Evolutionary conservation across 2,888 invertebrate genomes (phyloP).

Genomic region (Chalcosyrphus nemorum): DNA sequence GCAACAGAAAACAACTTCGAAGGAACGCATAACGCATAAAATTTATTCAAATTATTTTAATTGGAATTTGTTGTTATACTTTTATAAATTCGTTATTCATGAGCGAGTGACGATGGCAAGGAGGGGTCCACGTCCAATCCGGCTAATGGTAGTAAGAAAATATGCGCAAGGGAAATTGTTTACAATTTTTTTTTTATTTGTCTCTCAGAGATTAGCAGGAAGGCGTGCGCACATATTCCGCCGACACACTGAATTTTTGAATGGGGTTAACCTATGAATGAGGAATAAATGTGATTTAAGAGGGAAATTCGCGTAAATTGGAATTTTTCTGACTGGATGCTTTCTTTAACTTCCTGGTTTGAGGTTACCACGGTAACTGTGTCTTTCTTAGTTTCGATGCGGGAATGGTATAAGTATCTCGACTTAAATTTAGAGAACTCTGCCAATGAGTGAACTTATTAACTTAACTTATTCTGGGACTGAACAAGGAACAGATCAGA

Average conservation of each 20-base stretch:
- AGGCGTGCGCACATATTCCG: conserved; percentile 10
- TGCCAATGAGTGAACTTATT: no score
- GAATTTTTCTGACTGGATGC: conserved; percentile 15
- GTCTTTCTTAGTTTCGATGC: no score
- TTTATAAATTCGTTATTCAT: conserved; percentile 57
- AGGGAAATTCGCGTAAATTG: conserved; percentile 36
- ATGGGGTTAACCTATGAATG: conserved; percentile 50
- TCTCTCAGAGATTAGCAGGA: conserved; percentile 37
- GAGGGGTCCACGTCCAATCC: background rate
- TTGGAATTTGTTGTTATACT: conserved; percentile 66
- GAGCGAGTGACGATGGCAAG: conserved; percentile 9
- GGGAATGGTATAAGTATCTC: no score
- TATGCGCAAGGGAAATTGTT: conserved; percentile 61
- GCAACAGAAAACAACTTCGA: conserved; percentile 35
- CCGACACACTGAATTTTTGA: conserved; percentile 22
- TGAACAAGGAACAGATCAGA: no score
- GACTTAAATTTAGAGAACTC: no score
- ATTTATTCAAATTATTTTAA: conserved; percentile 73
- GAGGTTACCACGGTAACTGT: no score
- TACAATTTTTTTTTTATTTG: conserved; percentile 60
- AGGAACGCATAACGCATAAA: conserved; percentile 70
- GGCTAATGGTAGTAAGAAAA: conserved; percentile 10
- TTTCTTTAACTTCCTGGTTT: conserved; percentile 21
- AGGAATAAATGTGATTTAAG: conserved; percentile 25
- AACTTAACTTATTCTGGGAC: no score